phyloP scores from a whole-genome alignment of 64 coral and sea anemone species.

The Stichodactyla mertensii region DNA sequence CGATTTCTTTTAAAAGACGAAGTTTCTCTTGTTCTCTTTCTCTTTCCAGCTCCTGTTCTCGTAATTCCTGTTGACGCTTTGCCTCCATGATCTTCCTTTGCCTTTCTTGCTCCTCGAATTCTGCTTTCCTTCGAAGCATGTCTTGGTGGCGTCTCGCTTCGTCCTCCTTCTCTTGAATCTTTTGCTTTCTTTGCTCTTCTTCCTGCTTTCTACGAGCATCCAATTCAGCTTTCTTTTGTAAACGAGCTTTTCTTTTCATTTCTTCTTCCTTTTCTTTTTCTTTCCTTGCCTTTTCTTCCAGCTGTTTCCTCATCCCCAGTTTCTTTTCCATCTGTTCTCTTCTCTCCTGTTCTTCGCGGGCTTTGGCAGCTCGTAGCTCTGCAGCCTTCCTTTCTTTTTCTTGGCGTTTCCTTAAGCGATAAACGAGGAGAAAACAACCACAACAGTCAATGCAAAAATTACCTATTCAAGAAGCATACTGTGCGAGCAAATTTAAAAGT shows the following conservation, averaged over 20 bases:
- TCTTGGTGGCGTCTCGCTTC: slow-evolving; percentile 76
- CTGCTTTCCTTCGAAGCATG: slow-evolving; percentile 48
- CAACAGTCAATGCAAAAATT: not conserved
- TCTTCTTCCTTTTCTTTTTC: slow-evolving; percentile 79
- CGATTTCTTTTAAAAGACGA: slow-evolving; percentile 67
- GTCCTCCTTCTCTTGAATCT: slow-evolving; percentile 56
- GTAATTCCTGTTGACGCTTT: slow-evolving; percentile 64
- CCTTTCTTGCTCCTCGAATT: slow-evolving; percentile 83
- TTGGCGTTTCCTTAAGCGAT: slow-evolving; percentile 60
- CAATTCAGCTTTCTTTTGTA: slow-evolving; percentile 69
- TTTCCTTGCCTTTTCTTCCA: slow-evolving; percentile 72
- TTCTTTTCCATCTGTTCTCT: slow-evolving; percentile 62
- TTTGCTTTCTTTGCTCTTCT: slow-evolving; percentile 67
- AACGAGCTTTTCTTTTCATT: slow-evolving; percentile 56
- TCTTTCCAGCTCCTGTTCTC: slow-evolving; percentile 67
- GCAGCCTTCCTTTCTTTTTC: slow-evolving; percentile 71
- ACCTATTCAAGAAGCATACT: no score
- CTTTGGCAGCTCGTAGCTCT: slow-evolving; percentile 59
- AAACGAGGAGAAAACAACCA: not conserved
- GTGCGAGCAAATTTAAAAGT: no score
- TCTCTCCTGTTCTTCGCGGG: slow-evolving; percentile 46
- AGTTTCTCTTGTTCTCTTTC: slow-evolving; percentile 71
- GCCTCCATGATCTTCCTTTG: slow-evolving; percentile 78
- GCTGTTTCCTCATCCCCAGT: slow-evolving; percentile 45
- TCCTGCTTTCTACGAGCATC: slow-evolving; percentile 76